Conservation (phyloP, 2,888 invertebrate species). For the Gastrophysa polygoni region DNA sequence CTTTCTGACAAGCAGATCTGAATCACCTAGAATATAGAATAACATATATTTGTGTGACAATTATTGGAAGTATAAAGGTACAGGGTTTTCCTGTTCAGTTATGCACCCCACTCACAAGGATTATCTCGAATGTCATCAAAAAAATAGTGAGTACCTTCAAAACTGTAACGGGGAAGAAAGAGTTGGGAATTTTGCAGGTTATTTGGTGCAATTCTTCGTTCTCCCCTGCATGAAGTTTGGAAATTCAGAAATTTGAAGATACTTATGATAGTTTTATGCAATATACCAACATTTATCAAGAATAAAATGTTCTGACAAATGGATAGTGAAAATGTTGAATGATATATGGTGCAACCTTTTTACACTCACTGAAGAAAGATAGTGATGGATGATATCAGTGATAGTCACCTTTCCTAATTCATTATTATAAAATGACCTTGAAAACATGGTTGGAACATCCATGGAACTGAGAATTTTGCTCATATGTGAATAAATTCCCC, state of each 20-base stretch:
- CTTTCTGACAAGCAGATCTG: conserved; percentile 12
- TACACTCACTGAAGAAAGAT: not conserved
- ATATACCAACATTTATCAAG: not conserved
- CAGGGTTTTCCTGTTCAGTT: not conserved
- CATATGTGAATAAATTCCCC: conserved; percentile 27
- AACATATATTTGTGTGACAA: not conserved
- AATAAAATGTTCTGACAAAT: conserved; percentile 4
- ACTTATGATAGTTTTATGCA: not conserved
- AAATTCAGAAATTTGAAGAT: not conserved
- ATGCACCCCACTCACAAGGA: conserved; percentile 28
- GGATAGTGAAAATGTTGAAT: not conserved
- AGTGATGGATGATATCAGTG: not conserved
- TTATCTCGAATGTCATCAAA: conserved; percentile 30
- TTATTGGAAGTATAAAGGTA: not conserved
- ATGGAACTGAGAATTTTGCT: conserved; percentile 27
- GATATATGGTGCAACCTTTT: not conserved
- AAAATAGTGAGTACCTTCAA: conserved; percentile 32
- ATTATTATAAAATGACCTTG: conserved; percentile 22
- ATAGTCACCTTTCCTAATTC: conserved; percentile 22
- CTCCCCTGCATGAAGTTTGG: not conserved
- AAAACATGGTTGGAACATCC: conserved; percentile 29
- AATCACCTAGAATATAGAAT: not conserved
- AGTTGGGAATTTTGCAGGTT: too few relatives aligned
- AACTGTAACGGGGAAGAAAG: not conserved
- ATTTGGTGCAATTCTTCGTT: not conserved